Percentiles rank a stretch among this genome's conserved stretches.
Evolutionary conservation across 1,140 invertebrate genomes (phyloP).

Genomic region (Camponotus floridanus): DNA sequence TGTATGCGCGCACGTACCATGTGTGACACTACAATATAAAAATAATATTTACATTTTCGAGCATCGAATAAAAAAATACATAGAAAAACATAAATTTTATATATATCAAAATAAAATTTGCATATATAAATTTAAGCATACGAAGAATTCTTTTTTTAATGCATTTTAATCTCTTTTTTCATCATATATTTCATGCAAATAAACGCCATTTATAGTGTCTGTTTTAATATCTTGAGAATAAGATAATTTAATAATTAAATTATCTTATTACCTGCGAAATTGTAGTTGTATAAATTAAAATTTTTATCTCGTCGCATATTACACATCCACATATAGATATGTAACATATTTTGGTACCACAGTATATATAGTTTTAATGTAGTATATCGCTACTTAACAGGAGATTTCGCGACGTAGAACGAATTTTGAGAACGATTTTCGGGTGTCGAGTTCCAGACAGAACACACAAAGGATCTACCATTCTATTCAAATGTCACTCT

Average conservation of each 20-base stretch:
- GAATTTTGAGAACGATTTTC: slow-evolving; percentile 85
- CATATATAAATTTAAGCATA: neutral
- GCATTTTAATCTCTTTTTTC: too few relatives aligned
- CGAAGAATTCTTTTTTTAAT: neutral
- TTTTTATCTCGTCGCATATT: neutral
- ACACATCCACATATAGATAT: too few relatives aligned
- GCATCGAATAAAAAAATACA: neutral
- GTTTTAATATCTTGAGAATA: neutral
- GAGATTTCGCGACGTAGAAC: slow-evolving; percentile 48
- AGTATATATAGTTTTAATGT: neutral
- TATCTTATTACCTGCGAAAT: neutral
- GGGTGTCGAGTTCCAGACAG: slow-evolving; percentile 82
- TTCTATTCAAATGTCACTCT: slow-evolving; percentile 86
- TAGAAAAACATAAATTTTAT: neutral
- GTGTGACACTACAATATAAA: neutral
- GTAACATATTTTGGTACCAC: neutral
- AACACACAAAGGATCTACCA: slow-evolving; percentile 83
- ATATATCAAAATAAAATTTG: neutral
- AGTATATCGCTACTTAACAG: neutral
- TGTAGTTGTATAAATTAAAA: neutral
- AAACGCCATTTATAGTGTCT: neutral
- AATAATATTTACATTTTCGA: neutral
- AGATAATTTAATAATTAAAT: neutral
- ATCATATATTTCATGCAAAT: neutral
- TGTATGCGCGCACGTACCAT: too few relatives aligned